Evolutionary conservation across 2,113 vertebrate species (phyloP).

Genomic region (Anhinga anhinga): DNA sequence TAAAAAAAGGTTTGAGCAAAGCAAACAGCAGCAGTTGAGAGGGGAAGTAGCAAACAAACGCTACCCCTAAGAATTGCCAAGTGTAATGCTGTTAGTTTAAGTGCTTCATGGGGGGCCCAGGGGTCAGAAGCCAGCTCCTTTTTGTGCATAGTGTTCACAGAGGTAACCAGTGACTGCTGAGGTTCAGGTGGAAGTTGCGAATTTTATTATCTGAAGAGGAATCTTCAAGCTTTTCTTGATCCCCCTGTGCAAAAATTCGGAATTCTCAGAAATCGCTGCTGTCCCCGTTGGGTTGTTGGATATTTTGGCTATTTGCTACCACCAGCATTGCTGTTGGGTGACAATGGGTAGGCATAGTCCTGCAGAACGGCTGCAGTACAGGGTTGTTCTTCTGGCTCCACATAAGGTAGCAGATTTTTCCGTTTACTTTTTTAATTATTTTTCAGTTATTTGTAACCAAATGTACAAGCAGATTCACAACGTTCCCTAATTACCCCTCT

Average conservation of each 20-base stretch:
- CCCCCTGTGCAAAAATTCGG: neutral
- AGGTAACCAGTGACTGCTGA: neutral
- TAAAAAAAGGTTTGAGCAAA: constrained; percentile 52
- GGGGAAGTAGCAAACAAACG: constrained; percentile 40
- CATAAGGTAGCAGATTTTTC: neutral
- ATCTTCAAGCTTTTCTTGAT: neutral
- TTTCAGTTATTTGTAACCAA: neutral
- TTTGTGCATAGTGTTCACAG: constrained; percentile 1
- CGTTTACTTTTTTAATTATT: neutral
- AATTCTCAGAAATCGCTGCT: neutral
- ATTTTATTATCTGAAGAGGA: constrained; percentile 7
- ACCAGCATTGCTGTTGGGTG: neutral
- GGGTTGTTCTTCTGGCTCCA: neutral
- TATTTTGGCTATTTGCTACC: neutral
- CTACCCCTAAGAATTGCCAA: neutral
- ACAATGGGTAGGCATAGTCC: neutral
- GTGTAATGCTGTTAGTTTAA: constrained; percentile 52
- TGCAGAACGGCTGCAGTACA: neutral
- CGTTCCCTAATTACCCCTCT: neutral
- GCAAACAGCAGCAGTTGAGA: constrained; percentile 40
- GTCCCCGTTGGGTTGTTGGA: neutral
- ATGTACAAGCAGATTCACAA: neutral
- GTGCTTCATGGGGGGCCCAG: constrained; percentile 23
- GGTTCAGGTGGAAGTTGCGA: constrained; percentile 10
- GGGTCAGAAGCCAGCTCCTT: constrained; percentile 48